Evolutionary conservation across 2,113 vertebrate species (phyloP), one percentile per base, ranked within the genome.

Genomic region (Actinemys pallida): DNA sequence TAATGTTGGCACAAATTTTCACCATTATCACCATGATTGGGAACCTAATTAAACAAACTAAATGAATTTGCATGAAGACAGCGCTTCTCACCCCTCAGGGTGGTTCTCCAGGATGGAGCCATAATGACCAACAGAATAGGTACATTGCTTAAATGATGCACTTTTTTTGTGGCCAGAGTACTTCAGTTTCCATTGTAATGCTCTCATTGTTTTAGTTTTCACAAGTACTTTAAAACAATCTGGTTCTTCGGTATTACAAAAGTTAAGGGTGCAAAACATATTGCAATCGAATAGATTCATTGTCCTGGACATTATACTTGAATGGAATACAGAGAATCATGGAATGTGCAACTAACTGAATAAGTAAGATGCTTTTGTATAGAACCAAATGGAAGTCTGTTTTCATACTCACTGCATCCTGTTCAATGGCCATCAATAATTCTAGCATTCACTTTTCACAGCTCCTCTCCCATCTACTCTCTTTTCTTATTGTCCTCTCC

Each of bases 381-480:
- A 50, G 10, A 52, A 4, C 2, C 27, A 88, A 92, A 31, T 0
- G 35, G 10, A 3, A 1, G 0, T 3, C 5, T 31, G 57, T 80
- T 86, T 78, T 49, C 0, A 10, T 2, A 3, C 3, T 65, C 4
- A 47, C 75, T 2, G 5, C 1, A 27, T 82, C 62, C 83, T 39
- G 0, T 45, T 84, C 49, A 29, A 22, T n/a, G 6, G 3, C 1
- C 90, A 80, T 39, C 1, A 35, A 2, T 35, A 78, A 3, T 49
- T 91, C 52, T 49, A 53, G 11, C 4, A 5, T 1, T 72, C 59
- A 12, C 20, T 83, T 24, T 54, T 35, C 83, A 12, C 24, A 54
- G 16, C 72, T 82, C 11, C 19, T 65, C 11, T 45, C 4, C 10
- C 17, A 6, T 56, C 17, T 53, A 53, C 3, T 65, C 1, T 5